Conservation (phyloP, 53 echinoderm and acorn worm genomes). For the Arbacia lixula region DNA sequence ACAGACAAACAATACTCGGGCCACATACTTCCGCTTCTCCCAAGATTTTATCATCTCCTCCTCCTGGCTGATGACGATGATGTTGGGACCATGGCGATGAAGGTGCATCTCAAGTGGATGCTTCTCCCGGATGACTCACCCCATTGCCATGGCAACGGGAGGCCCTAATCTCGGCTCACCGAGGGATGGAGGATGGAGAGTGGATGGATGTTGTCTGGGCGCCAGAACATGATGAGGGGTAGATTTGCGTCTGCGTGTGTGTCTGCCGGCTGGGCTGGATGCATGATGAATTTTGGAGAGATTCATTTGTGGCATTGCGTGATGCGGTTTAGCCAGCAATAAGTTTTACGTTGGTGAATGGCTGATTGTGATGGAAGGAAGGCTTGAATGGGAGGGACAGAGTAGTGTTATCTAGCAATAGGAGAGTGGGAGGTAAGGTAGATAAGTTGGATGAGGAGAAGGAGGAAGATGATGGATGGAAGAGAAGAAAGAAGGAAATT, state of each 20-base stretch:
- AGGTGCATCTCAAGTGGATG: background rate
- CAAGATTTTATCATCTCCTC: too few species aligned
- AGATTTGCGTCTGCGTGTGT: background rate
- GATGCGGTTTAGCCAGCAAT: background rate
- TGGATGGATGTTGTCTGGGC: conserved; percentile 24
- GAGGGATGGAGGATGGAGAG: background rate
- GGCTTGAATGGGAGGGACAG: too few species aligned
- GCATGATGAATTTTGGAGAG: conserved; percentile 16
- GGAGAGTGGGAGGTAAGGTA: background rate
- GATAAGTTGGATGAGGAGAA: background rate
- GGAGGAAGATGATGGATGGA: background rate
- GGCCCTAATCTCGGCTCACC: conserved; percentile 26
- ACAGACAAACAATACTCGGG: too few species aligned
- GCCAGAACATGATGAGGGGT: conserved; percentile 1
- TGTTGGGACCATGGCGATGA: too few species aligned
- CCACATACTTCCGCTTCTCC: too few species aligned
- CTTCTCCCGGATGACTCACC: conserved; percentile 31
- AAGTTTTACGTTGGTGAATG: too few species aligned
- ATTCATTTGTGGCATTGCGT: conserved; percentile 13
- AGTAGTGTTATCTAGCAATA: too few species aligned
- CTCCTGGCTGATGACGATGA: too few species aligned
- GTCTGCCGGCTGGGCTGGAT: background rate
- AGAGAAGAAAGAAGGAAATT: too few species aligned
- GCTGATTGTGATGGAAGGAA: too few species aligned
- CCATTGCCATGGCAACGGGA: conserved; percentile 38